Evolutionary conservation across 2,797 vertebrate species (phyloP).

Genomic region (Trematomus bernacchii): DNA sequence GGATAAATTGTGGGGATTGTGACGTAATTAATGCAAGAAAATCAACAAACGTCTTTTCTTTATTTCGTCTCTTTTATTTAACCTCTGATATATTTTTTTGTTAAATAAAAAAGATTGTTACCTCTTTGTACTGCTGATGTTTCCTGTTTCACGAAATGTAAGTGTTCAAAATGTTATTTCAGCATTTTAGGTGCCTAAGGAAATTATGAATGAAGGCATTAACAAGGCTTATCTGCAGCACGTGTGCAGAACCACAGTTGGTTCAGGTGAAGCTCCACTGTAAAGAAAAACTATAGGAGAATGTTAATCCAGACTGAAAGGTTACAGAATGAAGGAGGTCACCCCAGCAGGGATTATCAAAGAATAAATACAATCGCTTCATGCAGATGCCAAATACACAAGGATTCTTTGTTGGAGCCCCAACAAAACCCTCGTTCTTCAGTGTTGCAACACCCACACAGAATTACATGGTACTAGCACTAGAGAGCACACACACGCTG

Average conservation of each 20-base stretch:
- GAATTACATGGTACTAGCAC: conserved; percentile 82
- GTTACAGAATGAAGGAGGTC: conserved; percentile 84
- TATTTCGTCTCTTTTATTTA: neutral
- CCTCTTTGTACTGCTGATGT: neutral
- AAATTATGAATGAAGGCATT: conserved; percentile 27
- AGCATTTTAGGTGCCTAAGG: conserved; percentile 6
- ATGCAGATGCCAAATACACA: conserved; percentile 87
- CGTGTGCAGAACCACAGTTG: conserved; percentile 12
- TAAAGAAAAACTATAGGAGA: conserved; percentile 77
- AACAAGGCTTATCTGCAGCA: conserved; percentile 13
- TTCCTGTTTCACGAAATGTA: neutral
- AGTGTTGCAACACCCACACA: conserved; percentile 79
- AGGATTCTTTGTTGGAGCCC: conserved; percentile 87
- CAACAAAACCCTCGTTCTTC: conserved; percentile 89
- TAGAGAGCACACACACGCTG: conserved; percentile 75
- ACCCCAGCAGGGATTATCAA: conserved; percentile 90
- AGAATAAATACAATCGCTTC: conserved; percentile 84
- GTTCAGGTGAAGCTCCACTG: conserved; percentile 8
- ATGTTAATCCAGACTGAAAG: conserved; percentile 89
- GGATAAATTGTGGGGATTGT: neutral
- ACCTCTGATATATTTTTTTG: neutral
- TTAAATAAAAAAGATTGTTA: conserved; percentile 1
- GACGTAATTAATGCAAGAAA: neutral
- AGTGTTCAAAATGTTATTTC: conserved; percentile 2
- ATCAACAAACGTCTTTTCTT: neutral